A percentile compares a stretch with the other conserved stretches of the same genome.
Evolutionary conservation across 92 coral and sea anemone genomes (phyloP).

Genomic region (Metridium senile): DNA sequence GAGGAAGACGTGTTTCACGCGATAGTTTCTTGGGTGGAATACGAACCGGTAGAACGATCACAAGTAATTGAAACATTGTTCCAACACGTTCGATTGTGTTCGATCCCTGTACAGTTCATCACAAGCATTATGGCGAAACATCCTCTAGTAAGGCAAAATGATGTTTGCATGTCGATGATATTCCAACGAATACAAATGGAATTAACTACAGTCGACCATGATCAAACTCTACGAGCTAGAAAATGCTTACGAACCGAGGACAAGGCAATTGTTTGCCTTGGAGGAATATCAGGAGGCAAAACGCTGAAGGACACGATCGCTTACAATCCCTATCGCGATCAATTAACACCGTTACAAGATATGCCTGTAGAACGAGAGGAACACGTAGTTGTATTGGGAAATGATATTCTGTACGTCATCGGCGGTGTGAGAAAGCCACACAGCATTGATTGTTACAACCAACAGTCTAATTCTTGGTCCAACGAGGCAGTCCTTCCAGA

Average conservation of each 20-base stretch:
- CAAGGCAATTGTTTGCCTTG: constrained; percentile 37
- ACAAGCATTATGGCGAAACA: constrained; percentile 35
- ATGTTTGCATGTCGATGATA: constrained; percentile 42
- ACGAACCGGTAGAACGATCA: constrained; percentile 52
- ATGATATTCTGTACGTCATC: constrained; percentile 44
- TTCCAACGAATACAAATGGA: constrained; percentile 38
- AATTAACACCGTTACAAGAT: constrained; percentile 47
- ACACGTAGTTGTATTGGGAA: constrained; percentile 58
- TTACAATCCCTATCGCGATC: constrained; percentile 33
- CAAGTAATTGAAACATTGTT: constrained; percentile 60
- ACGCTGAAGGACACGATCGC: constrained; percentile 37
- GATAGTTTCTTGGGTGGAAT: constrained; percentile 66
- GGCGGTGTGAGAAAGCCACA: constrained; percentile 51
- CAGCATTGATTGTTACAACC: constrained; percentile 62
- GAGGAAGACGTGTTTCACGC: constrained; percentile 80
- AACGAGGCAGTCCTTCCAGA: constrained; percentile 44
- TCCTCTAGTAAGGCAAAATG: constrained; percentile 44
- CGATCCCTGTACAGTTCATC: constrained; percentile 58
- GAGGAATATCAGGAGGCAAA: constrained; percentile 58
- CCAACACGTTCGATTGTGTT: constrained; percentile 54
- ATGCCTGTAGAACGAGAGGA: constrained; percentile 64
- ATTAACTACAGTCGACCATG: not conserved
- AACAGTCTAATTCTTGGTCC: constrained; percentile 54
- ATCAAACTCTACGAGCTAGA: constrained; percentile 30
- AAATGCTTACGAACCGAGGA: constrained; percentile 47